A percentile compares a stretch with the other conserved stretches of the same genome.
Conservation (phyloP, 1,140 invertebrate genomes). For the Pogonus chalceus region DNA sequence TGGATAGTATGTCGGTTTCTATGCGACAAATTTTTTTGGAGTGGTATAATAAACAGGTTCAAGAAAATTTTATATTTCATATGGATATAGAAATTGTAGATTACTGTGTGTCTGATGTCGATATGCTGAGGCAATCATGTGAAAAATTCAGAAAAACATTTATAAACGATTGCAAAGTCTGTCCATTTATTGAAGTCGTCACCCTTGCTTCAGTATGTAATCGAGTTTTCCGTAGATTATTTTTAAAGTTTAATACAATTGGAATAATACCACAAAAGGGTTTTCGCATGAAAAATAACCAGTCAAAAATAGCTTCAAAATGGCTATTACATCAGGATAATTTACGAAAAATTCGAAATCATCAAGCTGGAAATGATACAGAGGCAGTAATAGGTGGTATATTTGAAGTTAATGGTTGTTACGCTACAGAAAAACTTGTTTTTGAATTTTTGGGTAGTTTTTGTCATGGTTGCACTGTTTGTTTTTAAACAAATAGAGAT, state of each 20-base stretch:
- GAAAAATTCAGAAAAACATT: not conserved
- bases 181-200: not conserved
- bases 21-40: slow-evolving; percentile 12
- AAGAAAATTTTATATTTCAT: slow-evolving; percentile 16
- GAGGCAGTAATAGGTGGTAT: not conserved
- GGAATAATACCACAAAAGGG: not conserved
- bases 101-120: slow-evolving; percentile 9
- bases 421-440: not conserved
- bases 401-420: not conserved
- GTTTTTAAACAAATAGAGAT: not conserved
- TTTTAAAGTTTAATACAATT: not conserved
- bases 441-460: not conserved
- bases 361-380: not conserved
- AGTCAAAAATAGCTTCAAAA: not conserved
- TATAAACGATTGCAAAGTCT: not conserved
- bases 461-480: not conserved
- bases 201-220: not conserved
- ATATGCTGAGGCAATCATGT: not conserved
- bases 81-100: slow-evolving; percentile 17
- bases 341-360: not conserved
- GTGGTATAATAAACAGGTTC: slow-evolving; percentile 16
- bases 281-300: not conserved
- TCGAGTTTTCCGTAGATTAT: not conserved
- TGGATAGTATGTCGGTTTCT: slow-evolving; percentile 12
- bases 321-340: not conserved